Base-by-base conservation (phyloP, 2,888 invertebrate species). In the Cryptocephalus moraei region DNA sequence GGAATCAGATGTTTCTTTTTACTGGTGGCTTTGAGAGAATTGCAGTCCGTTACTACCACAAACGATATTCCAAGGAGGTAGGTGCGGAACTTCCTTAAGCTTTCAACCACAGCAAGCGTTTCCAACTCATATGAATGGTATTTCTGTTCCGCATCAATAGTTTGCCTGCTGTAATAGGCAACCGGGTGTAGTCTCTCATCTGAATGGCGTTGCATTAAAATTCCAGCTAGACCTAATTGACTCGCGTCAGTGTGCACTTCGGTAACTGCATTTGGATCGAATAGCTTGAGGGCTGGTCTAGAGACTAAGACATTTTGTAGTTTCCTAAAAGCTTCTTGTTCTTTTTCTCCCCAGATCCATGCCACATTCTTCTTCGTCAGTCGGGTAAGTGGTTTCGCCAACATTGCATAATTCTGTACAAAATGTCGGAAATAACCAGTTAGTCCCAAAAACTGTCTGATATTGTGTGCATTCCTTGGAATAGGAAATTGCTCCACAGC, bases 101-200 rank as follows among this genome's bases (percentile, higher is more conserved):
- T 54, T 44, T 55, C 60, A 0, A 68, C 62, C 0, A 69, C 60
- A 1, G 66, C 67, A n/a, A 70, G 50, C 2, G 57, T 59, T 45
- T 70, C 65, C n/a, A 63, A 47, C 36, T 71, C 69, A n/a, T n/a
- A 32, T 1, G 62, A 61, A 33, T 62, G 62, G 34, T 64, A 67
- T 33, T 57, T 61, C 12, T 47, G 44, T 52, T 71, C 69, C 1
- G 58, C 54, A 2, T 46, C 52, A 0, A 58, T 57, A 1, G 66
- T 60, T 41, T 62, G 63, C 4, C 62, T 56, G 39, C 63, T 66
- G 32, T 56, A 62, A 43, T 63, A 69, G 1, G 61, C 60, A 8
- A 64, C 57, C 2, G 59, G 59, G 34, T 60, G 53, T 44, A 60
- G 42, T 8, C 47, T 41, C 1, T 44, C 36, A n/a, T n/a, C n/a